phyloP scores from a whole-genome alignment of 2,888 invertebrate species.

The Siphlonurus alternatus region DNA sequence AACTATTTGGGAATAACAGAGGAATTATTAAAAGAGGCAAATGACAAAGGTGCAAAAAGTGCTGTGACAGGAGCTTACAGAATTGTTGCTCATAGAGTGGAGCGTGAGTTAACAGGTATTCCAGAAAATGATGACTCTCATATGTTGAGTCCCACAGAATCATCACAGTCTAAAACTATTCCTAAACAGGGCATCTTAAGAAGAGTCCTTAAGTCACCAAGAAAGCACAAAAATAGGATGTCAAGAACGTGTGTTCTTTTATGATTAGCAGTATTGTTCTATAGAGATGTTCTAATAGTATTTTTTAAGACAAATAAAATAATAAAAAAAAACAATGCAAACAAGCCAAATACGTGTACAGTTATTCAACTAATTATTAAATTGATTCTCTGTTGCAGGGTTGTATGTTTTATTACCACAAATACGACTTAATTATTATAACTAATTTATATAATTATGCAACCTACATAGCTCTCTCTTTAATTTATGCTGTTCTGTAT shows the following conservation, averaged over 20 bases:
- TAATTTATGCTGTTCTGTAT: too few relatives aligned
- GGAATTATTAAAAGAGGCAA: slow-evolving; percentile 36
- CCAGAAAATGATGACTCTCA: background rate
- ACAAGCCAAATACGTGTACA: too few relatives aligned
- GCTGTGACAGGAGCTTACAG: slow-evolving; percentile 53
- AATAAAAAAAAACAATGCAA: too few relatives aligned
- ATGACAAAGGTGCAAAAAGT: slow-evolving; percentile 39
- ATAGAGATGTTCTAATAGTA: too few relatives aligned
- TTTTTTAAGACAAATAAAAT: too few relatives aligned
- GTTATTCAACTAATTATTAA: too few relatives aligned
- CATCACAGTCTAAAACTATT: background rate
- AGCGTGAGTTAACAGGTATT: background rate
- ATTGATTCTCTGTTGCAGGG: too few relatives aligned
- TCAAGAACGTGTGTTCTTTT: background rate
- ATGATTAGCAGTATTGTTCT: too few relatives aligned
- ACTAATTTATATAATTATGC: too few relatives aligned
- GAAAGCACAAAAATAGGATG: background rate
- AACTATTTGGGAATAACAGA: slow-evolving; percentile 39
- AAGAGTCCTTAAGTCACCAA: background rate
- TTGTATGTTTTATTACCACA: too few relatives aligned
- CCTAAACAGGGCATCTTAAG: background rate
- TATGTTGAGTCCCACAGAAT: background rate
- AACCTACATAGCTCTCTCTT: too few relatives aligned
- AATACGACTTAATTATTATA: too few relatives aligned
- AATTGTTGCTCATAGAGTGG: slow-evolving; percentile 38